Conservation (phyloP, 2,888 invertebrate genomes). For the Athetis lepigone region DNA sequence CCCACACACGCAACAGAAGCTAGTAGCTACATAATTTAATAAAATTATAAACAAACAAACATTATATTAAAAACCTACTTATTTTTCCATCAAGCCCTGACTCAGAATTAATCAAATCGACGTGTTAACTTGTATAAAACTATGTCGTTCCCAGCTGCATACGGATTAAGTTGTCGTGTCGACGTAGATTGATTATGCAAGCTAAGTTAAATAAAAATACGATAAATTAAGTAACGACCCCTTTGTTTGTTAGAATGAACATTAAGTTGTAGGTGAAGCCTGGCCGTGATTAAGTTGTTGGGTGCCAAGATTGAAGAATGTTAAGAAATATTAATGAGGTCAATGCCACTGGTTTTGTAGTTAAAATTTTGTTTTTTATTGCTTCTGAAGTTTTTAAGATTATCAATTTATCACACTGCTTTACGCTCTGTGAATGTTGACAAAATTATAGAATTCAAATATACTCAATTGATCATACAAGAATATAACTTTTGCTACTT, state of each 20-base stretch:
- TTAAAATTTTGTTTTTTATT: too few relatives aligned
- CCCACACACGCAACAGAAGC: too few relatives aligned
- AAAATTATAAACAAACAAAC: not conserved
- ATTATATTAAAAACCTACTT: constrained; percentile 14
- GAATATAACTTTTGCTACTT: too few relatives aligned
- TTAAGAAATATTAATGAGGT: not conserved
- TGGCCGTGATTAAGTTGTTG: constrained; percentile 13
- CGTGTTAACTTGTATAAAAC: constrained; percentile 59
- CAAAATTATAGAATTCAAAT: too few relatives aligned
- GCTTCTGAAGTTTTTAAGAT: too few relatives aligned
- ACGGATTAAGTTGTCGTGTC: constrained; percentile 70
- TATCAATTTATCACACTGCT: too few relatives aligned
- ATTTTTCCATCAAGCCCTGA: constrained; percentile 37
- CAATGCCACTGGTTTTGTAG: not conserved
- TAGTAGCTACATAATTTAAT: not conserved
- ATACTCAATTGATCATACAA: too few relatives aligned
- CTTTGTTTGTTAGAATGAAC: constrained; percentile 40
- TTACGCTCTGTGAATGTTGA: too few relatives aligned
- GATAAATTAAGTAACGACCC: constrained; percentile 62
- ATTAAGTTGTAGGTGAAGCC: constrained; percentile 18
- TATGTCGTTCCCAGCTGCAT: constrained; percentile 57
- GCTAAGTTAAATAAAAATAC: constrained; percentile 55
- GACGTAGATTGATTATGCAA: constrained; percentile 68
- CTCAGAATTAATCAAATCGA: constrained; percentile 60
- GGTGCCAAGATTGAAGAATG: not conserved